A percentile compares a stretch with the other conserved stretches of the same genome.
Evolutionary conservation across 1,140 invertebrate species (phyloP).

Genomic region (Macrotrachela quadricornifera): DNA sequence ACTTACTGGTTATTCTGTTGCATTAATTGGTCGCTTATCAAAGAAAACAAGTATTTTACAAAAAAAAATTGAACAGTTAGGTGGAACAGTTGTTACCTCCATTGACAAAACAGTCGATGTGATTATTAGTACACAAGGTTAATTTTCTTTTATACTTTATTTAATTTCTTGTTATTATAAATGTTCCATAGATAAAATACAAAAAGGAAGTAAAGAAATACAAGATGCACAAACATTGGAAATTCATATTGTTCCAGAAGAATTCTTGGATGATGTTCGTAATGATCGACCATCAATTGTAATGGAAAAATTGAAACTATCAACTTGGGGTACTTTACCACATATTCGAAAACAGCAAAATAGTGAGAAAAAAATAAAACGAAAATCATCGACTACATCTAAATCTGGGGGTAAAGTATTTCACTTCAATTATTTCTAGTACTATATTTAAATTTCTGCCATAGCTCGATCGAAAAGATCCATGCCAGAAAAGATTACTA

Average conservation of each 20-base stretch:
- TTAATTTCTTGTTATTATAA: constrained; percentile 8
- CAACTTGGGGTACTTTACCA: constrained; percentile 45
- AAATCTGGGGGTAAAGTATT: not conserved
- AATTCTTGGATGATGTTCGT: constrained; percentile 39
- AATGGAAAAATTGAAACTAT: constrained; percentile 49
- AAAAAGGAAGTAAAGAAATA: constrained; percentile 45
- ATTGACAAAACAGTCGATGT: constrained; percentile 45
- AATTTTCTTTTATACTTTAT: not conserved
- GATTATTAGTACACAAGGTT: constrained; percentile 43
- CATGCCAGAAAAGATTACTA: constrained; percentile 22
- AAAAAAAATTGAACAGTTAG: constrained; percentile 45
- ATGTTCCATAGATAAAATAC: constrained; percentile 37
- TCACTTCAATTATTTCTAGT: no score
- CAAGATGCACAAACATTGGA: constrained; percentile 41
- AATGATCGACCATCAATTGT: constrained; percentile 15
- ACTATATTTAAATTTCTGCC: constrained; percentile 1
- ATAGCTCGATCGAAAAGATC: not conserved
- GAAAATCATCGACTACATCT: no score
- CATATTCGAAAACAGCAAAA: no score
- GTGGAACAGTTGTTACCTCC: constrained; percentile 50
- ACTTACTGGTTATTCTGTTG: no score
- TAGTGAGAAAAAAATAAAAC: no score
- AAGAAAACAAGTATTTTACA: constrained; percentile 12
- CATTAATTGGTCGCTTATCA: no score
- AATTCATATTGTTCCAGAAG: constrained; percentile 54